A percentile compares a stretch with the other conserved stretches of the same genome.
phyloP scores from a whole-genome alignment of 23 tunicate genomes.

The Oikopleura dioica region DNA sequence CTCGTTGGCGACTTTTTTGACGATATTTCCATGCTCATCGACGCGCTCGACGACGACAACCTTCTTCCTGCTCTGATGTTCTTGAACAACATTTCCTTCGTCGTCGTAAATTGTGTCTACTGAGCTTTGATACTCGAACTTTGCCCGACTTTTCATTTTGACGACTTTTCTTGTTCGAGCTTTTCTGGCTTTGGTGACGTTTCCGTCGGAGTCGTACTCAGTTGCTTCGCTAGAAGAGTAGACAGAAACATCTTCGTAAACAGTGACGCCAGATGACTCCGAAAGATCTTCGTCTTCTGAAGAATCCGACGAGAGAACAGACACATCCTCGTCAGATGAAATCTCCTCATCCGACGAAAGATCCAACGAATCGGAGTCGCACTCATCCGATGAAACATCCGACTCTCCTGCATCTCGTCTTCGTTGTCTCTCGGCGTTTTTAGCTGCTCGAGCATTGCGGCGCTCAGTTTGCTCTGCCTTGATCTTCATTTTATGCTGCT shows the following conservation, averaged over 20 bases:
- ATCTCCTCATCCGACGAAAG: background rate
- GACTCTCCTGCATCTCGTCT: background rate
- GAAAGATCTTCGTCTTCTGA: background rate
- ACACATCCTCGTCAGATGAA: background rate
- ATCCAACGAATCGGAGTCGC: background rate
- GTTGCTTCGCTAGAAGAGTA: background rate
- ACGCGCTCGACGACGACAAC: no score
- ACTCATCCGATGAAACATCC: background rate
- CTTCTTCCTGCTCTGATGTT: background rate
- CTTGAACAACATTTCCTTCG: conserved; percentile 2
- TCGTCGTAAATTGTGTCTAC: background rate
- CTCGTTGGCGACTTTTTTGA: no score
- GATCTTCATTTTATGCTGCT: background rate
- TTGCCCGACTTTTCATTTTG: background rate
- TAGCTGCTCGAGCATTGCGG: background rate
- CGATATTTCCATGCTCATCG: no score
- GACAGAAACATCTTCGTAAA: conserved; percentile 2
- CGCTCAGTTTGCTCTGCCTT: background rate
- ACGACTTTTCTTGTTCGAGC: background rate
- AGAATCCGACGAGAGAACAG: background rate
- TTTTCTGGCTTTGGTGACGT: background rate
- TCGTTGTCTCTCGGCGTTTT: background rate
- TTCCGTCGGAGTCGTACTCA: background rate
- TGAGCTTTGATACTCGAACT: background rate
- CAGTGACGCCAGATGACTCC: background rate